Evolutionary conservation across 2,888 invertebrate genomes (phyloP).

Genomic region (Digitonthophagus gazella): DNA sequence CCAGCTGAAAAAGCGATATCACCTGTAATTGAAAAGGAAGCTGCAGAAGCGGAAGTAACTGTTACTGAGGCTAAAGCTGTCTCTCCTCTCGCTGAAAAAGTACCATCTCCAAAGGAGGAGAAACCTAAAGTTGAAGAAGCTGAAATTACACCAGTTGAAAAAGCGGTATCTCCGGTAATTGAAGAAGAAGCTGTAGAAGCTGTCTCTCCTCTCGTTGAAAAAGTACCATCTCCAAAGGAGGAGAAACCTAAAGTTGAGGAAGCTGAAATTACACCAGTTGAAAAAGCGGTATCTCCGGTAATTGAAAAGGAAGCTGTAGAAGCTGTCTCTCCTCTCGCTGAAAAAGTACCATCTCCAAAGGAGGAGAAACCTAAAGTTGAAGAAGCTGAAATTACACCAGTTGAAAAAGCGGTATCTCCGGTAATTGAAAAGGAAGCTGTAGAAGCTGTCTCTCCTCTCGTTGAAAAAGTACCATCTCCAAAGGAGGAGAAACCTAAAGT

Average conservation of each 20-base stretch:
- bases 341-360: slow-evolving; percentile 5
- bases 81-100: no score
- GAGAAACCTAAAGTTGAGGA: slow-evolving; percentile 23
- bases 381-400: slow-evolving; percentile 1
- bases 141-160: no score
- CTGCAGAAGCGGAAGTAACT: no score
- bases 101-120: no score
- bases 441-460: neutral
- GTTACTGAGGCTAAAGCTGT: no score
- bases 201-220: neutral
- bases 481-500: neutral
- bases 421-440: neutral
- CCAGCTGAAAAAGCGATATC: no score
- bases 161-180: no score
- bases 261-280: slow-evolving; percentile 13
- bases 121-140: no score
- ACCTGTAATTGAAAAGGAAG: no score
- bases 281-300: neutral
- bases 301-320: neutral
- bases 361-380: neutral
- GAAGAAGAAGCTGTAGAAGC: no score
- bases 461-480: no score
- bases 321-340: neutral
- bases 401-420: slow-evolving; percentile 3
- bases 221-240: neutral